phyloP scores from a whole-genome alignment of 2,797 vertebrate genomes.

The Emydoidea blandingii region DNA sequence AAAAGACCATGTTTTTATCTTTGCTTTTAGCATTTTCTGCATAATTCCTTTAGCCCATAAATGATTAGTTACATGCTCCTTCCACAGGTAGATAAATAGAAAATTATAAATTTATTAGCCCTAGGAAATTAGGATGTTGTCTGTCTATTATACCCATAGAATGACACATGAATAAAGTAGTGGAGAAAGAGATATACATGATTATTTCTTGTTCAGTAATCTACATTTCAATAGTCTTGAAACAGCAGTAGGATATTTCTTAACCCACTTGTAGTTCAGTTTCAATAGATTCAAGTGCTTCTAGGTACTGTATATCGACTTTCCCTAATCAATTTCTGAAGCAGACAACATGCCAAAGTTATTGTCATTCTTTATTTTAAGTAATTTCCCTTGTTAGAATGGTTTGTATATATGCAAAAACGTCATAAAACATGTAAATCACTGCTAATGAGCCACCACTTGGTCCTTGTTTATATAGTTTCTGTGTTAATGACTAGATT shows the following conservation, averaged over 20 bases:
- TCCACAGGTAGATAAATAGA: not conserved
- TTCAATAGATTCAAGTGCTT: conserved; percentile 24
- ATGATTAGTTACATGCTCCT: not conserved
- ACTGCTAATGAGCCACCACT: conserved; percentile 43
- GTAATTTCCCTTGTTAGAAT: conserved; percentile 13
- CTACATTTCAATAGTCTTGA: not conserved
- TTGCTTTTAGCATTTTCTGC: not conserved
- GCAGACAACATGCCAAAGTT: not conserved
- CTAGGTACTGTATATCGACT: not conserved
- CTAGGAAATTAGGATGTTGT: not conserved
- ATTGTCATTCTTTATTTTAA: conserved; percentile 57
- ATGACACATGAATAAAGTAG: not conserved
- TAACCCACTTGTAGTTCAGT: conserved; percentile 5
- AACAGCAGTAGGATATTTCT: not conserved
- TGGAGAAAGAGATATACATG: not conserved
- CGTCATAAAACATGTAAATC: conserved; percentile 48
- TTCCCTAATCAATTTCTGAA: conserved; percentile 25
- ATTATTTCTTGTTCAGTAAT: not conserved
- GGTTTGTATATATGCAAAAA: conserved; percentile 24
- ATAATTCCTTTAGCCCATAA: not conserved
- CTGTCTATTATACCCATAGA: not conserved
- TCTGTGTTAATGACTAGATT: not conserved
- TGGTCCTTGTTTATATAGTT: conserved; percentile 39
- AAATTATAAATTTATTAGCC: not conserved
- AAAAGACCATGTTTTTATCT: not conserved